Conservation (phyloP, 2,888 invertebrate species). For the Drosophila anomalata region DNA sequence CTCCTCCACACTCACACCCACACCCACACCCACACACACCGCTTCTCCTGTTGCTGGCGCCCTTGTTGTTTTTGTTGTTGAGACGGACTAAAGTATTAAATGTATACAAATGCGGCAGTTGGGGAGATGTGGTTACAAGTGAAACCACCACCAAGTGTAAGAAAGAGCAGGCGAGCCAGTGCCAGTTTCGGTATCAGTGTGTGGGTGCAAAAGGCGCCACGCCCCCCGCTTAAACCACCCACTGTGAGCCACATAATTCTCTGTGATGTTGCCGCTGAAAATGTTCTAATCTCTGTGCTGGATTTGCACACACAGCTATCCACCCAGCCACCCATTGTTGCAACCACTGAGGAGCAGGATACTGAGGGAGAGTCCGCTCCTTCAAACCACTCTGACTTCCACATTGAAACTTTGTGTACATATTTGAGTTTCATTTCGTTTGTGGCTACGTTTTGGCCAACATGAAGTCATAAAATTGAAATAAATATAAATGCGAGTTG, state of each 20-base stretch:
- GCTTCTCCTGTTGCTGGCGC: conserved; percentile 20
- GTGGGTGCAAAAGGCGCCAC: conserved; percentile 68
- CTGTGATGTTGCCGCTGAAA: conserved; percentile 58
- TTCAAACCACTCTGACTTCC: conserved; percentile 33
- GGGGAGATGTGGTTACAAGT: conserved; percentile 66
- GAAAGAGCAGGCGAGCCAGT: conserved; percentile 16
- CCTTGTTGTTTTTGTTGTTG: conserved; percentile 36
- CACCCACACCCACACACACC: background rate
- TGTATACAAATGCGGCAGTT: conserved; percentile 33
- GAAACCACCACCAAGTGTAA: conserved; percentile 66
- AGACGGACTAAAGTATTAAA: conserved; percentile 37
- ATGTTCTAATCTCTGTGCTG: conserved; percentile 72
- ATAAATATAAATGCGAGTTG: conserved; percentile 74
- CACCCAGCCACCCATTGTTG: conserved; percentile 4
- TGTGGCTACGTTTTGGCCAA: conserved; percentile 66
- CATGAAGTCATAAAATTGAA: conserved; percentile 79
- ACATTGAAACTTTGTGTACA: conserved; percentile 74
- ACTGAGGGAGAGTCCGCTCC: background rate
- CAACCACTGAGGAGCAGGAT: background rate
- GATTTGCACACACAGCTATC: conserved; percentile 55
- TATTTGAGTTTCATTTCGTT: conserved; percentile 78
- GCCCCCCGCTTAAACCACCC: conserved; percentile 55
- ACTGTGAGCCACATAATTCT: conserved; percentile 44
- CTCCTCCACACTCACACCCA: conserved; percentile 18
- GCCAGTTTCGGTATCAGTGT: conserved; percentile 44